A percentile compares a stretch with the other conserved stretches of the same genome.
Evolutionary conservation across 2,113 vertebrate genomes (phyloP).

Genomic region (Tachysurus fulvidraco): DNA sequence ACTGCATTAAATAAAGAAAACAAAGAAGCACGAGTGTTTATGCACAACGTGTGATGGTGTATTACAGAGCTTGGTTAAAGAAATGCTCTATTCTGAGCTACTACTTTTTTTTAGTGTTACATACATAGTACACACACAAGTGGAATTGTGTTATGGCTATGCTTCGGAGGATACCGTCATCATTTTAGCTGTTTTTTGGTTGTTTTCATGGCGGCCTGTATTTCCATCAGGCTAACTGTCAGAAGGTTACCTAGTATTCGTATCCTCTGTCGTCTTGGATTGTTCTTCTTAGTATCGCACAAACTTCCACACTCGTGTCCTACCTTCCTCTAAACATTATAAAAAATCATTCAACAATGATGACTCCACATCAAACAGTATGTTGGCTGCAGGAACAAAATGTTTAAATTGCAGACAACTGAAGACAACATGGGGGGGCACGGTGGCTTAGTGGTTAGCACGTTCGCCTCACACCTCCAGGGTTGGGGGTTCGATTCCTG

Average conservation of each 20-base stretch:
- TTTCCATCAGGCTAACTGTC: background rate
- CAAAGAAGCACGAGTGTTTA: background rate
- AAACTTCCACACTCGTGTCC: background rate
- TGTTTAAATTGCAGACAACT: background rate
- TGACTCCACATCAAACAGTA: background rate
- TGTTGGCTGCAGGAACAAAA: background rate
- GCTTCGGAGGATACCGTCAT: background rate
- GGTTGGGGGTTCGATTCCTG: no score
- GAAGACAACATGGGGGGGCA: background rate
- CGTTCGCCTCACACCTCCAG: no score
- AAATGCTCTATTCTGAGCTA: background rate
- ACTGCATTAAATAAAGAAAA: conserved; percentile 35
- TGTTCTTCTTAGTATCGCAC: background rate
- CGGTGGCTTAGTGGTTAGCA: no score
- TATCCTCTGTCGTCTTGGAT: no score
- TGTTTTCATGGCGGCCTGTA: background rate
- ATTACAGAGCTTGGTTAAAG: background rate
- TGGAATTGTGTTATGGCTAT: background rate
- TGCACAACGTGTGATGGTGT: background rate
- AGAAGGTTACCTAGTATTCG: no score
- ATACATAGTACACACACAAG: no score
- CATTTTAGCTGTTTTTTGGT: background rate
- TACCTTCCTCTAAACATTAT: background rate
- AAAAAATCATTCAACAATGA: background rate
- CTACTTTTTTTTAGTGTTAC: background rate